Evolutionary conservation across 1,140 invertebrate genomes (phyloP).

Genomic region (Drosophila bocki): DNA sequence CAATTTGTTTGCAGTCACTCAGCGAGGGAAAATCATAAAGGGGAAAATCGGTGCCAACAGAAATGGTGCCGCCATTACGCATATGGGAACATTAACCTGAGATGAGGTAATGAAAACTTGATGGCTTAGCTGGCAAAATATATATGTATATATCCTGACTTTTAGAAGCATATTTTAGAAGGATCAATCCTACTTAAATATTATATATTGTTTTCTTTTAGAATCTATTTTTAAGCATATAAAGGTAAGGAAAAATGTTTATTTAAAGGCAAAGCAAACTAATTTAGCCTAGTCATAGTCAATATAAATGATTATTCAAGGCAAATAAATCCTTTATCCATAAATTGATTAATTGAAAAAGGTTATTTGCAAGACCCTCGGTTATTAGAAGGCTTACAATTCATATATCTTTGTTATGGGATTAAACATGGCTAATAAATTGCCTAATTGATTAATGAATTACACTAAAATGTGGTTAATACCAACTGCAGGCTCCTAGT

Average conservation of each 20-base stretch:
- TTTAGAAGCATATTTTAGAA: background rate
- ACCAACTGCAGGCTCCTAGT: background rate
- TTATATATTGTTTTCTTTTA: background rate
- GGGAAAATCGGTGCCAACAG: conserved; percentile 1
- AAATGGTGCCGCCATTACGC: conserved; percentile 35
- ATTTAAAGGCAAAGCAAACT: background rate
- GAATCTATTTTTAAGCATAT: background rate
- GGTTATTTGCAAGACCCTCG: background rate
- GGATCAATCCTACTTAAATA: too few species aligned
- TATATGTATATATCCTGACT: background rate
- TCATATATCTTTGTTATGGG: background rate
- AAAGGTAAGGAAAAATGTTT: background rate
- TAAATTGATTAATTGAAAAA: conserved; percentile 1
- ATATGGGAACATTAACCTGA: conserved; percentile 35
- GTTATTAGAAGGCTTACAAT: background rate
- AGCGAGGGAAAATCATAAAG: conserved; percentile 43
- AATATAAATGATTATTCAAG: background rate
- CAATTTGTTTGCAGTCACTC: conserved; percentile 73
- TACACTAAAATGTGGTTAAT: background rate
- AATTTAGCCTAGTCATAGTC: background rate
- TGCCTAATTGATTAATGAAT: background rate
- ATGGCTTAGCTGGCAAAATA: conserved; percentile 16
- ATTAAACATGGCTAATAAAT: background rate
- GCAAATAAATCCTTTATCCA: background rate
- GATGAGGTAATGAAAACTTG: conserved; percentile 42